These are phyloP conservation scores for Pangasius larnaudii DNA, from an alignment of 2,797 vertebrate species.

Conservation along the genomic window DNA sequence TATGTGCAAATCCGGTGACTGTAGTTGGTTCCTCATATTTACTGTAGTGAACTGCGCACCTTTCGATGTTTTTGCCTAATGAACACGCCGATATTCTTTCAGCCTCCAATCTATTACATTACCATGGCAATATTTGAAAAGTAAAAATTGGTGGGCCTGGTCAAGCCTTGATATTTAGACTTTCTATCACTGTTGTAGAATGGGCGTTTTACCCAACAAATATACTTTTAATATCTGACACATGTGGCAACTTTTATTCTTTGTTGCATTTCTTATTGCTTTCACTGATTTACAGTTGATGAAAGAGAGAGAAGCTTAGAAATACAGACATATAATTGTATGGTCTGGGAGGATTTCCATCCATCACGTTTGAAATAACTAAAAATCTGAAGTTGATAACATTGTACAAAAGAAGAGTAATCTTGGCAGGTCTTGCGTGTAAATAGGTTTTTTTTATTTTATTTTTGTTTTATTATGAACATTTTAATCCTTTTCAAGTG, in stretches of 20 bases:
- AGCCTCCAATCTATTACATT: conserved; percentile 38
- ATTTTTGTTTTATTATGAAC: conserved; percentile 59
- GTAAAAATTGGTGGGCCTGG: conserved; percentile 46
- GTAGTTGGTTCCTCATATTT: conserved; percentile 34
- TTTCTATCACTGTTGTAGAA: conserved; percentile 58
- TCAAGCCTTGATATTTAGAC: conserved; percentile 50
- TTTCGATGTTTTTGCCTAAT: conserved; percentile 30
- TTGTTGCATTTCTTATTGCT: conserved; percentile 43
- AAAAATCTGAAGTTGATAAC: conserved; percentile 51
- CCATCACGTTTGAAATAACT: conserved; percentile 17
- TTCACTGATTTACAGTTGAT: conserved; percentile 52
- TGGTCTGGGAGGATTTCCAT: conserved; percentile 45
- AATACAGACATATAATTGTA: conserved; percentile 47
- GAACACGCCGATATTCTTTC: conserved; percentile 40
- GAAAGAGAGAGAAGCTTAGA: not conserved
- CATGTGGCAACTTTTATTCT: conserved; percentile 66
- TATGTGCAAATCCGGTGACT: not conserved
- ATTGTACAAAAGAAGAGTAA: conserved; percentile 61
- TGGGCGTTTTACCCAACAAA: conserved; percentile 43
- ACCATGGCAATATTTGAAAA: conserved; percentile 52
- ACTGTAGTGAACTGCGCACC: conserved; percentile 40
- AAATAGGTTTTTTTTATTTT: conserved; percentile 66
- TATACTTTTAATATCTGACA: conserved; percentile 53
- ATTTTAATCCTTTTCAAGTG: conserved; percentile 67
- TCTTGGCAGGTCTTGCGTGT: conserved; percentile 64